These are phyloP conservation scores for Trematocara zebra DNA, from an alignment of 2,113 vertebrate genomes.

Conservation along the genomic window DNA sequence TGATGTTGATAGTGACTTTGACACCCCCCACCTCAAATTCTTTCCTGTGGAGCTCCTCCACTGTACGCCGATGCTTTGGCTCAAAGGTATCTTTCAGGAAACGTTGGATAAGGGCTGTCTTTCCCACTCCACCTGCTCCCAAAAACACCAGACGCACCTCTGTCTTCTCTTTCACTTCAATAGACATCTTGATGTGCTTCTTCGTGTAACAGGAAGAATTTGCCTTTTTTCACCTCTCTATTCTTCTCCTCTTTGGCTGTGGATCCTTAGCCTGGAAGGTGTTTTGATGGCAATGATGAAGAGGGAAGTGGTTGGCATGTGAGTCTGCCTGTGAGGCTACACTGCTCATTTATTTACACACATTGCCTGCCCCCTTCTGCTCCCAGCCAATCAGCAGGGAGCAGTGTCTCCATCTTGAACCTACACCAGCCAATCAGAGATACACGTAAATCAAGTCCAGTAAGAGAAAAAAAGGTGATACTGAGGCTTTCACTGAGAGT, in stretches of 20 bases:
- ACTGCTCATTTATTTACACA: slow-evolving; percentile 52
- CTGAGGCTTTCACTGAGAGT: not conserved
- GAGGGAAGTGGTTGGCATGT: not conserved
- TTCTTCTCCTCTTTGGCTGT: not conserved
- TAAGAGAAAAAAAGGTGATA: not conserved
- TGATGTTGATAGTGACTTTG: slow-evolving; percentile 82
- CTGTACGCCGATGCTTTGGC: slow-evolving; percentile 82
- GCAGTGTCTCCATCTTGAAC: not conserved
- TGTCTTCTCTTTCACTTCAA: slow-evolving; percentile 78
- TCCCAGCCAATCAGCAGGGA: slow-evolving; percentile 43
- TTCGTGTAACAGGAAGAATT: not conserved
- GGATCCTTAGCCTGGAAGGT: not conserved
- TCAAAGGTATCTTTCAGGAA: slow-evolving; percentile 87
- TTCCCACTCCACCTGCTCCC: slow-evolving; percentile 85
- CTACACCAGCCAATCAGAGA: slow-evolving; percentile 28
- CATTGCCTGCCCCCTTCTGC: slow-evolving; percentile 1
- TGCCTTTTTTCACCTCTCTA: not conserved
- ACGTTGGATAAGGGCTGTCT: slow-evolving; percentile 84
- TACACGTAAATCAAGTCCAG: slow-evolving; percentile 1
- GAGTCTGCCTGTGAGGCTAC: slow-evolving; percentile 4
- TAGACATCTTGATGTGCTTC: slow-evolving; percentile 70
- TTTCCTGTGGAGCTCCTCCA: slow-evolving; percentile 89
- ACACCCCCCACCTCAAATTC: slow-evolving; percentile 81
- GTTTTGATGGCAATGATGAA: not conserved
- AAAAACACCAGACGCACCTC: slow-evolving; percentile 84